Conservation (phyloP, 1,140 invertebrate species). For the Campoletis sonorensis region DNA sequence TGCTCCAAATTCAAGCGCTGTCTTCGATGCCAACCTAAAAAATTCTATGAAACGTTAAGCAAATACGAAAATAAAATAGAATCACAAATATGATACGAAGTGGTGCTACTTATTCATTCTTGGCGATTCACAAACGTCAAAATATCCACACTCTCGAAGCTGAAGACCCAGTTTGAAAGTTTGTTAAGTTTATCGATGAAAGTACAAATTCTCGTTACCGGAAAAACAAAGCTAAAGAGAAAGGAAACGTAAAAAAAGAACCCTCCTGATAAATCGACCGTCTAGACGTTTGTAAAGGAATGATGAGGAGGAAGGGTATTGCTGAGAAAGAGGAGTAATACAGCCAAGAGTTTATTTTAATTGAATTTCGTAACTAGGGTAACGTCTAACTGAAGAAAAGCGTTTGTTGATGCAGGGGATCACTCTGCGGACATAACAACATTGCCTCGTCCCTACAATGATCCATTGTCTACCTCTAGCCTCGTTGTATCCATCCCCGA, state of each 20-base stretch:
- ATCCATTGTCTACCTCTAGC: conserved; percentile 50
- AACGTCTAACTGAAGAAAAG: conserved; percentile 69
- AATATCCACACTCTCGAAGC: background rate
- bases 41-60: background rate
- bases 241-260: conserved; percentile 11
- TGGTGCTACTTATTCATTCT: too few relatives aligned
- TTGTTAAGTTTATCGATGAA: too few relatives aligned
- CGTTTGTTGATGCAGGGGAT: conserved; percentile 53
- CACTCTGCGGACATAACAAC: conserved; percentile 53
- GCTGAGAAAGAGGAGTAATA: conserved; percentile 48
- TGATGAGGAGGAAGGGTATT: conserved; percentile 48
- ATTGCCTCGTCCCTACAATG: conserved; percentile 21
- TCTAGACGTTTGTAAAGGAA: conserved; percentile 21
- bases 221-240: too few relatives aligned
- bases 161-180: too few relatives aligned
- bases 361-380: conserved; percentile 74
- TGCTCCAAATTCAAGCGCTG: conserved; percentile 3
- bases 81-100: background rate
- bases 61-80: background rate
- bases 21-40: conserved; percentile 23
- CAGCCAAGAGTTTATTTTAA: conserved; percentile 68
- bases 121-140: background rate
- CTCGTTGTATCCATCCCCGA: background rate
- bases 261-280: background rate
- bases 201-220: too few relatives aligned